These are phyloP conservation scores for Loriculus beryllinus DNA, from an alignment of 2,797 vertebrate species.

Conservation along the genomic window DNA sequence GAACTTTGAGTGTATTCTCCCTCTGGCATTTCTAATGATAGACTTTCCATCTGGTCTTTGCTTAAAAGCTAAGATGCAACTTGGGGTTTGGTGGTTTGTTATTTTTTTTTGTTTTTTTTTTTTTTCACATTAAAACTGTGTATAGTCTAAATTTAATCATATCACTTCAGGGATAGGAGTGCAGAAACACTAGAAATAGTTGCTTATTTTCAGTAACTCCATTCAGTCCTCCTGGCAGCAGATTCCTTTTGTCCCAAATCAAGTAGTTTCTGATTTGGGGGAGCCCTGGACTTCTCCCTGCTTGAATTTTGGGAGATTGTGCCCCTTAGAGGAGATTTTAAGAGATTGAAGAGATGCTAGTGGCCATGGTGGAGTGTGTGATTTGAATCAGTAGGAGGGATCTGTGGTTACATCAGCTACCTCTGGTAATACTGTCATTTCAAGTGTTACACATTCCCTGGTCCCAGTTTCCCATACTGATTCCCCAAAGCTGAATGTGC, in stretches of 20 bases:
- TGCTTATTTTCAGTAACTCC: slow-evolving; percentile 35
- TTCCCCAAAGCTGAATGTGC: not conserved
- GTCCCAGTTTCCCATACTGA: not conserved
- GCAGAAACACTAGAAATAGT: slow-evolving; percentile 9
- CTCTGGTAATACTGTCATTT: not conserved
- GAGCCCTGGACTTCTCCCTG: not conserved
- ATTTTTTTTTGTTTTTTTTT: too few species aligned
- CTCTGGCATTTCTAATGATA: slow-evolving; percentile 69
- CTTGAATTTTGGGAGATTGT: not conserved
- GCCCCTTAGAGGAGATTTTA: not conserved
- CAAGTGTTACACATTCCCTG: not conserved
- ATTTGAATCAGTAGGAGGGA: not conserved
- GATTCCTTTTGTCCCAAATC: not conserved
- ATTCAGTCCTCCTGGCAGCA: not conserved
- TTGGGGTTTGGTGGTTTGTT: not conserved
- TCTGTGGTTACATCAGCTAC: not conserved
- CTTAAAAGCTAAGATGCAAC: slow-evolving; percentile 47
- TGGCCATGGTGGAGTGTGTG: not conserved
- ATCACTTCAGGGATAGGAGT: slow-evolving; percentile 37
- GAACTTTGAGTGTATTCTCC: slow-evolving; percentile 49
- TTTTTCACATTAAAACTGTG: slow-evolving; percentile 17
- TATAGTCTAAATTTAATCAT: slow-evolving; percentile 49
- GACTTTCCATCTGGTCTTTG: slow-evolving; percentile 65
- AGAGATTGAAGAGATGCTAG: not conserved
- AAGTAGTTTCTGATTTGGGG: not conserved